phyloP scores from a whole-genome alignment of 1,140 invertebrate genomes.

The Parasteatoda tepidariorum region DNA sequence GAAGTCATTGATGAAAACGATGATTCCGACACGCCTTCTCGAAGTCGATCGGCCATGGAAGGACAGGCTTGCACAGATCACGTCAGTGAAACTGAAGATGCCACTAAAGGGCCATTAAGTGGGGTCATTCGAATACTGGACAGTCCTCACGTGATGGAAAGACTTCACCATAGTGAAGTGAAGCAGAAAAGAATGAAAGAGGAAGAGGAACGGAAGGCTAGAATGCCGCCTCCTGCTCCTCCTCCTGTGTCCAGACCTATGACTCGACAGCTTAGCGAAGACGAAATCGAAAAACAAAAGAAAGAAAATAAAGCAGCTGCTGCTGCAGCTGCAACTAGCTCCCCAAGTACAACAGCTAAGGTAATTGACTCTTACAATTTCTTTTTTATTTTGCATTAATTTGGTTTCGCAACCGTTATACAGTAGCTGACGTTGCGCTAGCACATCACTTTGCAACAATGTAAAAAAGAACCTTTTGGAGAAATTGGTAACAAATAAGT shows the following conservation, averaged over 20 bases:
- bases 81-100: slow-evolving; percentile 91
- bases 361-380: slow-evolving; percentile 65
- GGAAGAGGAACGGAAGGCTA: slow-evolving; percentile 52
- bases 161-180: slow-evolving; percentile 78
- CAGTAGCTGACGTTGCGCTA: no score
- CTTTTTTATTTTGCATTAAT: no score
- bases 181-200: slow-evolving; percentile 73
- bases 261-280: slow-evolving; percentile 79
- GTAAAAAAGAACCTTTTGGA: no score
- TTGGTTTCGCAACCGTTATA: no score
- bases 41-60: not conserved
- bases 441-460: no score
- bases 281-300: slow-evolving; percentile 90
- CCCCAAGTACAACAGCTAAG: slow-evolving; percentile 70
- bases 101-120: slow-evolving; percentile 85
- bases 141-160: slow-evolving; percentile 88
- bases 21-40: not conserved
- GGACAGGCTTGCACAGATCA: not conserved
- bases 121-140: slow-evolving; percentile 89
- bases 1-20: slow-evolving; percentile 29
- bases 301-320: slow-evolving; percentile 83
- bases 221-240: slow-evolving; percentile 70
- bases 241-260: slow-evolving; percentile 65
- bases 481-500: no score
- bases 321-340: slow-evolving; percentile 67